phyloP scores from a whole-genome alignment of 2,888 invertebrate genomes.

The Deroplatys truncata region DNA sequence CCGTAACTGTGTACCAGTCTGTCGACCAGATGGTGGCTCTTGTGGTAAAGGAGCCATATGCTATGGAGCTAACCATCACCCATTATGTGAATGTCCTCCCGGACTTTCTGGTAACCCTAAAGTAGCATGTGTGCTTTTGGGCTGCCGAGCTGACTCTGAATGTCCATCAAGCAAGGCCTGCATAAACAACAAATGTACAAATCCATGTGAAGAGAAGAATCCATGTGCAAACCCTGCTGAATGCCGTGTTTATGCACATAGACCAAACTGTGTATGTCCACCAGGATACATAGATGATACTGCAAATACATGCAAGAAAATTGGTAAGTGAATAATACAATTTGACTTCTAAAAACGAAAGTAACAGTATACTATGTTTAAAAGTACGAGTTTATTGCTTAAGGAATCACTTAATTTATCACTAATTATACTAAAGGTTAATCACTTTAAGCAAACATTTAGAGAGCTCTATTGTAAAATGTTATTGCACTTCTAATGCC shows the following conservation, averaged over 20 bases:
- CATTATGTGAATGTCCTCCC: slow-evolving; percentile 77
- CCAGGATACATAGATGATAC: slow-evolving; percentile 63
- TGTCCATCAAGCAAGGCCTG: slow-evolving; percentile 79
- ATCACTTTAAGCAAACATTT: too few species aligned
- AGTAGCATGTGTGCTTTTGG: slow-evolving; percentile 71
- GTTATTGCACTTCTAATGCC: too few species aligned
- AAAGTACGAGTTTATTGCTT: too few species aligned
- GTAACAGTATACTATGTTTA: too few species aligned
- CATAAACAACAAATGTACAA: slow-evolving; percentile 72
- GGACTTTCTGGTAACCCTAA: slow-evolving; percentile 79
- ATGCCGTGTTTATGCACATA: slow-evolving; percentile 72
- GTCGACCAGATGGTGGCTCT: slow-evolving; percentile 61
- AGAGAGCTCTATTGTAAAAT: too few species aligned
- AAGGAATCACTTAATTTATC: too few species aligned
- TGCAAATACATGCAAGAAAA: slow-evolving; percentile 39
- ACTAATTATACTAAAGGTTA: too few species aligned
- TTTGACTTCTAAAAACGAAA: background rate
- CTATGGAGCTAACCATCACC: slow-evolving; percentile 72
- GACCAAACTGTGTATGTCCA: slow-evolving; percentile 77
- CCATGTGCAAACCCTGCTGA: slow-evolving; percentile 69
- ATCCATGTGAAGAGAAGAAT: slow-evolving; percentile 65
- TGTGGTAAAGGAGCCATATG: slow-evolving; percentile 79
- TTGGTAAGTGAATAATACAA: background rate
- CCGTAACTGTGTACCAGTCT: slow-evolving; percentile 76
- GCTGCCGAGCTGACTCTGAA: slow-evolving; percentile 73